Evolutionary conservation across 2,888 invertebrate species (phyloP).

Genomic region (Apamea sordens): DNA sequence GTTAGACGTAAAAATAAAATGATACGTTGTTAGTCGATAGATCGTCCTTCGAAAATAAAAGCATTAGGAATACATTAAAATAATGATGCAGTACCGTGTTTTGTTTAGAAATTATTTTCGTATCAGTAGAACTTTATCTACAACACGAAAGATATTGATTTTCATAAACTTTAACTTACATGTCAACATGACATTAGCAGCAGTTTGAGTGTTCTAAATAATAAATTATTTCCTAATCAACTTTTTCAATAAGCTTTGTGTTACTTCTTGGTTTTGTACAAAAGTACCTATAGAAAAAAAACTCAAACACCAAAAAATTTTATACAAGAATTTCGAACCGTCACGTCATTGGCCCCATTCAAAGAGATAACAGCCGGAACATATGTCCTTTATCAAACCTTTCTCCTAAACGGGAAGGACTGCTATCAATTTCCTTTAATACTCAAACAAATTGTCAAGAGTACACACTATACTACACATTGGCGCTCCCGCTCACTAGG

Average conservation of each 20-base stretch:
- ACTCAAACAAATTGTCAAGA: background rate
- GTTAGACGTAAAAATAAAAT: constrained; percentile 4
- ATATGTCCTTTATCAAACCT: constrained; percentile 31
- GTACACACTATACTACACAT: background rate
- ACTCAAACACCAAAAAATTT: background rate
- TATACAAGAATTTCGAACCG: background rate
- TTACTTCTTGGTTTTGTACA: background rate
- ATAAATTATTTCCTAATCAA: background rate
- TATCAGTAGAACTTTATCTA: constrained; percentile 2
- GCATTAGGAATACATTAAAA: constrained; percentile 41
- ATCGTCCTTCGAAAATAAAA: constrained; percentile 29
- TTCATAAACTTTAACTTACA: background rate
- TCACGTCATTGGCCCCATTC: background rate
- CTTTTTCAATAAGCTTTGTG: background rate
- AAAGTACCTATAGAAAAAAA: background rate
- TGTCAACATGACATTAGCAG: background rate
- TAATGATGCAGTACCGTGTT: constrained; percentile 28
- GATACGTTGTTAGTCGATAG: constrained; percentile 8
- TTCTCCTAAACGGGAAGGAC: constrained; percentile 29
- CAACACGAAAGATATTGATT: background rate
- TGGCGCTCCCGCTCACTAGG: background rate
- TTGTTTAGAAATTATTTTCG: constrained; percentile 23
- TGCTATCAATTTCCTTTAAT: constrained; percentile 22
- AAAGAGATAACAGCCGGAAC: constrained; percentile 15
- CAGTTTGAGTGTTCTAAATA: background rate